Evolutionary conservation across 1,140 invertebrate genomes (phyloP).

Genomic region (Frieseomelitta varia): DNA sequence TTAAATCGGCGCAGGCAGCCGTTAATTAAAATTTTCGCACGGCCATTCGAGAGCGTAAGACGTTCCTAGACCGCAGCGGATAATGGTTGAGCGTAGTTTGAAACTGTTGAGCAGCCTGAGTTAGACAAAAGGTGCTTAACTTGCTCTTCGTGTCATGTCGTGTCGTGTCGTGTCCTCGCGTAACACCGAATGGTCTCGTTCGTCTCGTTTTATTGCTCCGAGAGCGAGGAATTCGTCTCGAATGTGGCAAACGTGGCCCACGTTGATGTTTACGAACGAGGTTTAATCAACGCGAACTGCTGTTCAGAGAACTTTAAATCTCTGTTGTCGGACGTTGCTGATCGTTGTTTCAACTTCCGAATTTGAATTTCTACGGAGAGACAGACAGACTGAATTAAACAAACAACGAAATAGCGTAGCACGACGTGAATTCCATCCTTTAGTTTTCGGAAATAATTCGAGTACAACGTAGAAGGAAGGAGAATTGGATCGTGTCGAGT

Average conservation of each 20-base stretch:
- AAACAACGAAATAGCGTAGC: too few species aligned
- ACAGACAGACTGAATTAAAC: too few species aligned
- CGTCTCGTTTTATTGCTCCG: background rate
- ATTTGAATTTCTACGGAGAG: too few species aligned
- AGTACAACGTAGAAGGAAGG: too few species aligned
- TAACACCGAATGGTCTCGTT: background rate
- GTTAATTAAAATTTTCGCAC: constrained; percentile 9
- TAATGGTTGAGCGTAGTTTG: constrained; percentile 4
- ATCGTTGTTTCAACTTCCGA: too few species aligned
- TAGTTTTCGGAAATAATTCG: too few species aligned
- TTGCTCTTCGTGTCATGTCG: background rate
- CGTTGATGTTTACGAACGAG: background rate
- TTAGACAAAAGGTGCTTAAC: background rate
- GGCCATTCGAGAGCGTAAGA: background rate
- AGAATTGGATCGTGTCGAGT: background rate
- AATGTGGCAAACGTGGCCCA: background rate
- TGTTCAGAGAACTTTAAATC: background rate
- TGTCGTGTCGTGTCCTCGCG: background rate
- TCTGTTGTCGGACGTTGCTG: too few species aligned
- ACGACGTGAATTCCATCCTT: too few species aligned
- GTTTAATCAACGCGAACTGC: background rate
- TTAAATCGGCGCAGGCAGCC: background rate
- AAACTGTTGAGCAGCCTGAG: background rate
- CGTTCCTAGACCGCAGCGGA: background rate
- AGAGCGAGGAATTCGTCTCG: background rate